A percentile compares a stretch with the other conserved stretches of the same genome.
Evolutionary conservation across 2,888 invertebrate species (phyloP).

Genomic region (Macrophya annulata): DNA sequence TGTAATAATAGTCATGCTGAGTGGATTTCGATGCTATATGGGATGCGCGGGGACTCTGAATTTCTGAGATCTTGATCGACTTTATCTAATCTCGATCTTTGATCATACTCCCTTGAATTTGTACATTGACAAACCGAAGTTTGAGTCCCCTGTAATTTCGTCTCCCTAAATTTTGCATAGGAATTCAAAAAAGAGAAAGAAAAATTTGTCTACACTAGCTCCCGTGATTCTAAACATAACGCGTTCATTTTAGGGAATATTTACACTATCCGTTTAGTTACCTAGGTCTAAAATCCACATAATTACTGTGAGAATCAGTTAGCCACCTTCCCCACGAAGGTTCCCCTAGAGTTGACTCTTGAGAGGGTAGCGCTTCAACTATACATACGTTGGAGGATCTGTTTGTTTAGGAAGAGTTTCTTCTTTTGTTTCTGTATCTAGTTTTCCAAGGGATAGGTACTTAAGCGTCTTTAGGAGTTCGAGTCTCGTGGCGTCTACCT

Average conservation of each 20-base stretch:
- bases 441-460: conserved; percentile 42
- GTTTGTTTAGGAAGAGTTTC: conserved; percentile 66
- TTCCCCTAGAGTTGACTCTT: background rate
- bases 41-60: conserved; percentile 57
- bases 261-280: conserved; percentile 44
- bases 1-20: conserved; percentile 38
- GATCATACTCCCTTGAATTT: background rate
- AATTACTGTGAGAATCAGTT: conserved; percentile 54
- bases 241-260: conserved; percentile 40
- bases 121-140: too few species aligned
- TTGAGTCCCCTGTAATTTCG: background rate
- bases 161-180: background rate
- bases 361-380: conserved; percentile 43
- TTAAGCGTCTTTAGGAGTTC: conserved; percentile 44
- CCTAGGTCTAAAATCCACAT: conserved; percentile 52
- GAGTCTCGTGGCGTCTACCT: conserved; percentile 48
- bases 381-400: conserved; percentile 43
- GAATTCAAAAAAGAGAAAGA: background rate
- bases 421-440: conserved; percentile 67
- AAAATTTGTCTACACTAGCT: background rate
- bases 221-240: conserved; percentile 14
- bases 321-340: conserved; percentile 24
- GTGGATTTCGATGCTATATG: conserved; percentile 60
- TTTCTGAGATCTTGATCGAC: background rate
- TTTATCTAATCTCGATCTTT: conserved; percentile 4